Conservation (phyloP, 2,888 invertebrate species). For the Drosophila testacea region DNA sequence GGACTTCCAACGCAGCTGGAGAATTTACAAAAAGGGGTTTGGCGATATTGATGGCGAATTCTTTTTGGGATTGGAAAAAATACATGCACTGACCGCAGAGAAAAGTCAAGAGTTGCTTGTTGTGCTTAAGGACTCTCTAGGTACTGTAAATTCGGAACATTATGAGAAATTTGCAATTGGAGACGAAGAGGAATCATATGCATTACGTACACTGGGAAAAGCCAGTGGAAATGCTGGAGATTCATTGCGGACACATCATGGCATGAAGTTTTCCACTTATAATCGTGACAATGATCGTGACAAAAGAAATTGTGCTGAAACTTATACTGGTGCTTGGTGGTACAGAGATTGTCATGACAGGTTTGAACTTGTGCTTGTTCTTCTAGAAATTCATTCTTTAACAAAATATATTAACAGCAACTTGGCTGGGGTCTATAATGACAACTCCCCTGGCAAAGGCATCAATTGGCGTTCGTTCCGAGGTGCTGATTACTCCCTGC, state of each 20-base stretch:
- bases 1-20: slow-evolving; percentile 45
- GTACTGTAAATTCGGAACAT: slow-evolving; percentile 1
- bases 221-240: slow-evolving; percentile 37
- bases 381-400: neutral
- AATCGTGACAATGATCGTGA: slow-evolving; percentile 41
- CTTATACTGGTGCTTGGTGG: slow-evolving; percentile 46
- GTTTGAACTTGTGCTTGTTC: slow-evolving; percentile 1
- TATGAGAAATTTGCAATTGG: slow-evolving; percentile 43
- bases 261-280: slow-evolving; percentile 35
- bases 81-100: slow-evolving; percentile 28
- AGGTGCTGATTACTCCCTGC: slow-evolving; percentile 32
- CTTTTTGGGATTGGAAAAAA: slow-evolving; percentile 47
- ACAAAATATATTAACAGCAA: slow-evolving; percentile 13
- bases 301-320: slow-evolving; percentile 17
- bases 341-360: slow-evolving; percentile 42
- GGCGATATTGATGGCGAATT: slow-evolving; percentile 44
- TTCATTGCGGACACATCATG: slow-evolving; percentile 40
- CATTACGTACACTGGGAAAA: slow-evolving; percentile 28
- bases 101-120: slow-evolving; percentile 41
- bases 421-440: slow-evolving; percentile 38
- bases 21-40: slow-evolving; percentile 46
- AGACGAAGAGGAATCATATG: slow-evolving; percentile 5
- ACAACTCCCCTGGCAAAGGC: neutral
- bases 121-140: slow-evolving; percentile 25
- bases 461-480: slow-evolving; percentile 21